phyloP scores from a whole-genome alignment of 1,140 invertebrate genomes.

The Diachasmimorpha longicaudata region DNA sequence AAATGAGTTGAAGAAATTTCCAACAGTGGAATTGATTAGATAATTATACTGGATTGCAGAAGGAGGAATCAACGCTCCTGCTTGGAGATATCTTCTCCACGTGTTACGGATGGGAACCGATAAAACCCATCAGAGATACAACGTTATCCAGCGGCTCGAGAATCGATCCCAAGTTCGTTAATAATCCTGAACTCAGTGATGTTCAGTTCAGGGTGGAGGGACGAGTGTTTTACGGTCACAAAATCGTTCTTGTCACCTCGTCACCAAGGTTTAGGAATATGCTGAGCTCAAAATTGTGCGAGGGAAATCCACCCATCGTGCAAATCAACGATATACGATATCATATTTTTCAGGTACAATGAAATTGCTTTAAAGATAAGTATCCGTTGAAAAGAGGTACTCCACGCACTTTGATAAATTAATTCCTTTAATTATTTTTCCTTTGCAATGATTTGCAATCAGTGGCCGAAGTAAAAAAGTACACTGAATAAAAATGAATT shows the following conservation, averaged over 20 bases:
- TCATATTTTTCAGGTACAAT: slow-evolving; percentile 83
- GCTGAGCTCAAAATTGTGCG: slow-evolving; percentile 79
- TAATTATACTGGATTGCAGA: slow-evolving; percentile 59
- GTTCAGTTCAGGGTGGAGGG: slow-evolving; percentile 91
- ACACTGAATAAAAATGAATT: slow-evolving; percentile 17
- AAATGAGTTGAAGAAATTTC: too few relatives aligned
- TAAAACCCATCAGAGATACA: slow-evolving; percentile 78
- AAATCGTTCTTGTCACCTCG: slow-evolving; percentile 90
- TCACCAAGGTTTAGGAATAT: slow-evolving; percentile 85
- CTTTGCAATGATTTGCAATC: too few relatives aligned
- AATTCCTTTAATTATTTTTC: too few relatives aligned
- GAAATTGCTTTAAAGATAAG: slow-evolving; percentile 1
- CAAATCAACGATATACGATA: slow-evolving; percentile 93
- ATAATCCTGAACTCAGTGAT: slow-evolving; percentile 89
- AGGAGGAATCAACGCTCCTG: slow-evolving; percentile 85
- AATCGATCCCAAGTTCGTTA: slow-evolving; percentile 90
- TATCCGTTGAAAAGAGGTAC: too few relatives aligned
- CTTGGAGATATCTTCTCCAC: slow-evolving; percentile 89
- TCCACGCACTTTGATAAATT: too few relatives aligned
- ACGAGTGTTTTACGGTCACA: slow-evolving; percentile 91
- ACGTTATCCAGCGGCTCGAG: slow-evolving; percentile 74
- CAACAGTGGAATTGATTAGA: too few relatives aligned
- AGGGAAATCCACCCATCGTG: slow-evolving; percentile 81
- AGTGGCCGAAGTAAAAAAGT: too few relatives aligned
- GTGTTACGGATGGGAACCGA: slow-evolving; percentile 85